Evolutionary conservation across 2,797 vertebrate genomes (phyloP).

Genomic region (Anguilla obscura): DNA sequence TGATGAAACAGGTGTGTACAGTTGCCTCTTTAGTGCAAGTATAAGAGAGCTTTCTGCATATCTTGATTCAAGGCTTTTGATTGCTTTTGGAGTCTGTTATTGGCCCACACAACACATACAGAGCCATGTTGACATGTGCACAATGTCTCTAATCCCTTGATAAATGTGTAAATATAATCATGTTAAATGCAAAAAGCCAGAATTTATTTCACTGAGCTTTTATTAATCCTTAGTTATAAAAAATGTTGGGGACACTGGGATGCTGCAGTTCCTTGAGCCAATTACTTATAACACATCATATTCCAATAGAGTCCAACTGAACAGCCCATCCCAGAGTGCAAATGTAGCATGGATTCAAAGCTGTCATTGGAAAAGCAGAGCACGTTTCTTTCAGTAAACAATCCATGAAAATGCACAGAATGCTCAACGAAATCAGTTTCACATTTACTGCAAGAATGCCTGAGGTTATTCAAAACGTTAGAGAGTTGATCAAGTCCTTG

Average conservation of each 20-base stretch:
- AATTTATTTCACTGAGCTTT: neutral
- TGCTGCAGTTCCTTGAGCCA: neutral
- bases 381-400: neutral
- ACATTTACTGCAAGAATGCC: neutral
- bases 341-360: neutral
- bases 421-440: neutral
- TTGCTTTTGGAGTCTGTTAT: neutral
- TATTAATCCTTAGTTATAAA: neutral
- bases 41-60: too few species aligned
- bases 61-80: too few species aligned
- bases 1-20: too few species aligned
- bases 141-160: neutral
- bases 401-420: neutral
- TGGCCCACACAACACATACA: neutral
- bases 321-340: neutral
- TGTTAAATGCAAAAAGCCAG: neutral
- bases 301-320: neutral
- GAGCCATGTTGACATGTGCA: neutral
- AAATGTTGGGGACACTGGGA: neutral
- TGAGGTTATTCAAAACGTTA: neutral
- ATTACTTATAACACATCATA: neutral
- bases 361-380: neutral
- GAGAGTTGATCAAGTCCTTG: neutral
- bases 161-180: neutral
- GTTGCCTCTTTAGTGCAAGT: too few species aligned